phyloP scores from a whole-genome alignment of 2,888 invertebrate genomes.

The Drosophila hamatofila region DNA sequence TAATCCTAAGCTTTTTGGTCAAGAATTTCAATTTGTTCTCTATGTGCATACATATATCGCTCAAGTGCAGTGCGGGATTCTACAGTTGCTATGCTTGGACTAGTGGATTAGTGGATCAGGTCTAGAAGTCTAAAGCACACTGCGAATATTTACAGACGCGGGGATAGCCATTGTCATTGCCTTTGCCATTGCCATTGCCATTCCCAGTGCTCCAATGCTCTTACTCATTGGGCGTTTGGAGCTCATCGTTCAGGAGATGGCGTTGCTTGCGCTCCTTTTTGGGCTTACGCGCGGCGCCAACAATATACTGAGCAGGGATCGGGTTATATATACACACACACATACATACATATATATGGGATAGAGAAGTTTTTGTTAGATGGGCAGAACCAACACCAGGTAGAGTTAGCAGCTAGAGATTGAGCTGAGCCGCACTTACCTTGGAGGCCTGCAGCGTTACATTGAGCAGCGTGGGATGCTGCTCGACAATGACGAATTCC shows the following conservation, averaged over 20 bases:
- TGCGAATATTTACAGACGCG: constrained; percentile 61
- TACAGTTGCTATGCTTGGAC: constrained; percentile 2
- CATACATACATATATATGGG: constrained; percentile 9
- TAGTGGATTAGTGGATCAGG: constrained; percentile 18
- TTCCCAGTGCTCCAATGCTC: background rate
- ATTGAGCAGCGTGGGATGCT: constrained; percentile 93
- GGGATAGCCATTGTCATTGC: background rate
- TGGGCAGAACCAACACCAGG: constrained; percentile 48
- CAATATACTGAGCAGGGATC: constrained; percentile 26
- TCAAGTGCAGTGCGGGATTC: constrained; percentile 17
- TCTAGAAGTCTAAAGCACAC: constrained; percentile 50
- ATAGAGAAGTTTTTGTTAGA: constrained; percentile 10
- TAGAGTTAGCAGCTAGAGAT: too few relatives aligned
- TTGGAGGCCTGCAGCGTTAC: constrained; percentile 91
- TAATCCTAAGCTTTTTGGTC: constrained; percentile 53
- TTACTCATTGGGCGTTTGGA: constrained; percentile 63
- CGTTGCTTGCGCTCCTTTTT: constrained; percentile 53
- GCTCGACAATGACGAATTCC: constrained; percentile 94
- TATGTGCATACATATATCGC: background rate
- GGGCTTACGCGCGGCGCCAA: constrained; percentile 21
- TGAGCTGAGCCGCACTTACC: constrained; percentile 86
- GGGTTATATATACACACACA: constrained; percentile 22
- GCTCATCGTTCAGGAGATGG: constrained; percentile 51
- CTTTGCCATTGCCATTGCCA: background rate
- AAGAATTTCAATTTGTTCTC: constrained; percentile 16